phyloP scores from a whole-genome alignment of 2,113 vertebrate species.

The Ahaetulla prasina region DNA sequence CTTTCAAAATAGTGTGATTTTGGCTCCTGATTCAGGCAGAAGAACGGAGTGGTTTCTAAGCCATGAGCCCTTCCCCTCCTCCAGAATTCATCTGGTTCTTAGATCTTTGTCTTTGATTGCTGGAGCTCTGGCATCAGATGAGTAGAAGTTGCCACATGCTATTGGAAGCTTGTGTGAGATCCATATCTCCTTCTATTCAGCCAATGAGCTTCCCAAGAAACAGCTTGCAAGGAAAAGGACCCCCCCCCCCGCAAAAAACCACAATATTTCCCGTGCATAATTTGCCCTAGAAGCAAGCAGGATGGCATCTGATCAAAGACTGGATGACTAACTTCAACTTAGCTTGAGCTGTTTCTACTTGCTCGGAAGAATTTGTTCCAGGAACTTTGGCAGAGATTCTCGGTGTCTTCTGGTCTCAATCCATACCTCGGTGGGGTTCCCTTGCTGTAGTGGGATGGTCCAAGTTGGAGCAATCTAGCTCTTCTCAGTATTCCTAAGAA shows the following conservation, averaged over 20 bases:
- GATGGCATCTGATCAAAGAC: neutral
- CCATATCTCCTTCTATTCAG: neutral
- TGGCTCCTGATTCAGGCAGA: neutral
- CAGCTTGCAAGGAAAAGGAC: neutral
- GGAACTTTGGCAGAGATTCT: slow-evolving; percentile 3
- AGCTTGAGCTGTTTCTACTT: neutral
- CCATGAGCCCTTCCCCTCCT: neutral
- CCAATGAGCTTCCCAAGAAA: slow-evolving; percentile 17
- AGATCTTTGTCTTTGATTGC: neutral
- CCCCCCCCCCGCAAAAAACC: neutral
- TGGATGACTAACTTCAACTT: neutral
- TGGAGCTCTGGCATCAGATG: neutral
- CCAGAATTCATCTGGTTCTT: neutral
- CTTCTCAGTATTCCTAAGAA: neutral
- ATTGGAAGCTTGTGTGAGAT: slow-evolving; percentile 1
- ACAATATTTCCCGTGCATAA: slow-evolving; percentile 6
- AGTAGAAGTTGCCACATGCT: slow-evolving; percentile 2
- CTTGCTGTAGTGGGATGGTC: neutral
- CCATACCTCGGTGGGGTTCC: neutral
- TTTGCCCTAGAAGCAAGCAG: slow-evolving; percentile 39
- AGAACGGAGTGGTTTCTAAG: neutral
- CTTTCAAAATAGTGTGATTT: neutral
- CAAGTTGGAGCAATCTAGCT: neutral
- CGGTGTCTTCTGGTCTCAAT: accelerated
- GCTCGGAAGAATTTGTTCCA: neutral